Conservation (phyloP, 2,113 vertebrate genomes). For the Charadrius vociferus region DNA sequence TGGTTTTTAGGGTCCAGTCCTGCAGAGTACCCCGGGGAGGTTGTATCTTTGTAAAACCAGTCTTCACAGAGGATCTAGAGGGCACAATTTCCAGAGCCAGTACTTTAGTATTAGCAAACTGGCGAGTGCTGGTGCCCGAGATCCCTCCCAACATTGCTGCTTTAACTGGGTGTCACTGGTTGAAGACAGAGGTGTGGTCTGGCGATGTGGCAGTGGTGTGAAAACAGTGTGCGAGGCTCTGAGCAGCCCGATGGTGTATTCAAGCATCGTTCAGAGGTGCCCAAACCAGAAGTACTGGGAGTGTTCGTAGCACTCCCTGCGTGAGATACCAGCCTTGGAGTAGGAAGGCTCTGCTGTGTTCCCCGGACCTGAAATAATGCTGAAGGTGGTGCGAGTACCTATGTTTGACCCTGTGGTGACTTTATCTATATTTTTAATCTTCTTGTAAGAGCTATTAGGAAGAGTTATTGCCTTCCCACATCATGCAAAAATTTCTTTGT, state of each 20-base stretch:
- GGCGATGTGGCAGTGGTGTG: neutral
- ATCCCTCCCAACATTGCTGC: neutral
- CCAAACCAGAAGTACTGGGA: neutral
- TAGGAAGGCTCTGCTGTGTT: neutral
- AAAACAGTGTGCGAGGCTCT: neutral
- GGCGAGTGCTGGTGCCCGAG: neutral
- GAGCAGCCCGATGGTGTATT: neutral
- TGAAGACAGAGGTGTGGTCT: neutral
- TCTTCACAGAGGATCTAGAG: neutral
- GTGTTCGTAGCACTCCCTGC: neutral
- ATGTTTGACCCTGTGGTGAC: neutral
- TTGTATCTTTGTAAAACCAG: neutral
- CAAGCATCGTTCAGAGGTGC: neutral
- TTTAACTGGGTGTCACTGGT: neutral
- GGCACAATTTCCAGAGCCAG: neutral
- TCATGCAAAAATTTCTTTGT: neutral
- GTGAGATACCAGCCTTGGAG: neutral
- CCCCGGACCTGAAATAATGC: neutral
- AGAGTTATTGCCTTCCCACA: neutral
- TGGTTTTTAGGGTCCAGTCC: neutral
- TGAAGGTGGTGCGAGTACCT: neutral
- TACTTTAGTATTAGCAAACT: neutral
- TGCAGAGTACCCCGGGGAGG: fast-evolving
- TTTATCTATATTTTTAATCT: neutral
- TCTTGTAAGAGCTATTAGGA: neutral